A percentile compares a stretch with the other conserved stretches of the same genome.
Evolutionary conservation across 1,140 invertebrate genomes (phyloP).

Genomic region (Nomia melanderi): DNA sequence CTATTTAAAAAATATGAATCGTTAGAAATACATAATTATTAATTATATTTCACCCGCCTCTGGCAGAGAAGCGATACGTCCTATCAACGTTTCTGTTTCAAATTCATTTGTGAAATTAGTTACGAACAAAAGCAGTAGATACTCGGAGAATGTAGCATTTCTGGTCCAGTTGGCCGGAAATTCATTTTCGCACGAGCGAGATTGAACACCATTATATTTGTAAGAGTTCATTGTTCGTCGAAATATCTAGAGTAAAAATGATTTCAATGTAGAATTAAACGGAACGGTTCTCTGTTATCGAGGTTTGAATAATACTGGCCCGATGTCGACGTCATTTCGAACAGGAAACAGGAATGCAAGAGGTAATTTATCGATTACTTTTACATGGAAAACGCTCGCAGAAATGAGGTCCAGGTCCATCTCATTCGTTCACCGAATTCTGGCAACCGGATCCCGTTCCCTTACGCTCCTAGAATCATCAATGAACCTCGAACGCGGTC

Average conservation of each 20-base stretch:
- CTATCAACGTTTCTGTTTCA: constrained; percentile 5
- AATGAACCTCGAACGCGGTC: constrained; percentile 63
- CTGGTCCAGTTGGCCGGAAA: neutral
- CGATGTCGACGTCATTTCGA: too few species aligned
- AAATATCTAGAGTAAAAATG: neutral
- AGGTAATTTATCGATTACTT: neutral
- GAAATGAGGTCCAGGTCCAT: constrained; percentile 19
- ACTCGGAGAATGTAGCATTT: neutral
- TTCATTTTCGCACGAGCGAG: neutral
- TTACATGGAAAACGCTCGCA: neutral
- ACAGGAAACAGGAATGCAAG: neutral
- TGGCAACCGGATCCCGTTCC: constrained; percentile 49
- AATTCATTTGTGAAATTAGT: neutral
- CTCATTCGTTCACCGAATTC: constrained; percentile 27
- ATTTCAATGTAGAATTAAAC: neutral
- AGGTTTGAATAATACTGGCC: too few species aligned
- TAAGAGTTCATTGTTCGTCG: neutral
- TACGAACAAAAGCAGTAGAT: neutral
- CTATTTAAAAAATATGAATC: too few species aligned
- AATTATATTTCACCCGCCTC: too few species aligned
- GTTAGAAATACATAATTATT: too few species aligned
- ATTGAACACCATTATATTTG: neutral
- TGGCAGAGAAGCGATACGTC: neutral
- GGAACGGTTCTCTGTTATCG: too few species aligned
- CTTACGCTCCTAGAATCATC: constrained; percentile 63